Evolutionary conservation across 1,140 invertebrate species (phyloP), one percentile per base, ranked within the genome.

Genomic region (Brachystomella parvula): DNA sequence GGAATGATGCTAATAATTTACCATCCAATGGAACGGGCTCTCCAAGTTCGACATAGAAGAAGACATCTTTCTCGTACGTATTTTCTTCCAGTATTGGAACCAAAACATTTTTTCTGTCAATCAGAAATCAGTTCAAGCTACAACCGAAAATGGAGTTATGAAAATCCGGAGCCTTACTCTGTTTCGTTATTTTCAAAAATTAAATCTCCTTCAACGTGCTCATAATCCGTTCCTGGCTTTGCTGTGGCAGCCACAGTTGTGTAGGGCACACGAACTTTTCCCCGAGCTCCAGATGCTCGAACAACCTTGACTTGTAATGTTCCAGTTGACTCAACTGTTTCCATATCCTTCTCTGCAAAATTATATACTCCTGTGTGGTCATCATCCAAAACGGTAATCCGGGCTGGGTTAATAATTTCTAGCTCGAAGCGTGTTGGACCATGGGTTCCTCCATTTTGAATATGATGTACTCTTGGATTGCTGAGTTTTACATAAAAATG

Each of bases 381-480:
- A 77, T 99, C 96, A 78, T 99, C 96, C 49, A 99, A 81, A 71
- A 99, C 98, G 84, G 98, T 94, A 2, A 99, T 90, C 0, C 95
- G 98, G 21, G 94, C 93, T 24, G 90, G 82, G 62, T 86, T 88
- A 1, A 93, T 93, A 31, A 88, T 88, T 0, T 83, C 84, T 30
- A 98, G 80, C 74, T 86, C 81, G 6, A 80, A 76, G 1, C 84
- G 83, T 30, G 83, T 81, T 29, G 66, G 85, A 83, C 67, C 82
- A 39, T 6, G 6, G 6, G 6, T 39, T 39, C 35, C 19, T 39
- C 35, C 6, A 6, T 39, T 9, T 39, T 39, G 6, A 6, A 39
- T 39, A 19, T 39, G 6, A 6, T 19, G 35, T 39, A 19, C 74
- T 26, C 84, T 77, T 15, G 84, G 74, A 75, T 87, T 86, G 67